Conservation (phyloP, 2,888 invertebrate genomes). For the Melieria crassipennis region DNA sequence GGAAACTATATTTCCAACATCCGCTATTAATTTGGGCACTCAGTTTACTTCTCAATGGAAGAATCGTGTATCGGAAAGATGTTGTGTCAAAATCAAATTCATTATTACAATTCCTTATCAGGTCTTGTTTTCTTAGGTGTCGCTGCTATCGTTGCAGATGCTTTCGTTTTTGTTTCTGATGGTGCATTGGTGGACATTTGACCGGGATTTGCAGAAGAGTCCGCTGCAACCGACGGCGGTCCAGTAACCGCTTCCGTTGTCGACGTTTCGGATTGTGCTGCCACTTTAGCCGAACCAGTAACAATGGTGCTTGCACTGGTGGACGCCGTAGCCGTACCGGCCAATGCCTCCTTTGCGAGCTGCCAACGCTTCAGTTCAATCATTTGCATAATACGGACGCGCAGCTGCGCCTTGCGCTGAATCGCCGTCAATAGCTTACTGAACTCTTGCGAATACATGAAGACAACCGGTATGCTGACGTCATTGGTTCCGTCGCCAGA, state of each 20-base stretch:
- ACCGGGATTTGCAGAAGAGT: neutral
- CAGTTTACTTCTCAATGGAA: neutral
- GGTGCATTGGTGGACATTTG: slow-evolving; percentile 17
- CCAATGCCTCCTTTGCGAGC: slow-evolving; percentile 47
- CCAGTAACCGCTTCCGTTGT: neutral
- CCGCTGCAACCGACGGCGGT: neutral
- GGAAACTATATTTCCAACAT: no score
- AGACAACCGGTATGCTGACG: slow-evolving; percentile 89
- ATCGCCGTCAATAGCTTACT: slow-evolving; percentile 72
- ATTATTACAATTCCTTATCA: slow-evolving; percentile 42
- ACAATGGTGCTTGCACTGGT: slow-evolving; percentile 3
- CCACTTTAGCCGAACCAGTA: neutral
- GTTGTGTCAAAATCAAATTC: neutral
- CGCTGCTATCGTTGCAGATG: slow-evolving; percentile 26
- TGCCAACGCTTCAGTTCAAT: slow-evolving; percentile 64
- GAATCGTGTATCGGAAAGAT: neutral
- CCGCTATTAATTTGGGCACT: slow-evolving; percentile 7
- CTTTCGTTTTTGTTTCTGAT: slow-evolving; percentile 5
- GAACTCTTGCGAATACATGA: slow-evolving; percentile 85
- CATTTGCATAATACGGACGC: slow-evolving; percentile 65
- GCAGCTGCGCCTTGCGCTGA: slow-evolving; percentile 68
- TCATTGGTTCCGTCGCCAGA: slow-evolving; percentile 91
- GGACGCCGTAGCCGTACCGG: slow-evolving; percentile 39
- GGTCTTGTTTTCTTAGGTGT: slow-evolving; percentile 33
- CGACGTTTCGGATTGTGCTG: neutral